phyloP scores from a whole-genome alignment of 2,113 vertebrate species.

The Barbus barbus region DNA sequence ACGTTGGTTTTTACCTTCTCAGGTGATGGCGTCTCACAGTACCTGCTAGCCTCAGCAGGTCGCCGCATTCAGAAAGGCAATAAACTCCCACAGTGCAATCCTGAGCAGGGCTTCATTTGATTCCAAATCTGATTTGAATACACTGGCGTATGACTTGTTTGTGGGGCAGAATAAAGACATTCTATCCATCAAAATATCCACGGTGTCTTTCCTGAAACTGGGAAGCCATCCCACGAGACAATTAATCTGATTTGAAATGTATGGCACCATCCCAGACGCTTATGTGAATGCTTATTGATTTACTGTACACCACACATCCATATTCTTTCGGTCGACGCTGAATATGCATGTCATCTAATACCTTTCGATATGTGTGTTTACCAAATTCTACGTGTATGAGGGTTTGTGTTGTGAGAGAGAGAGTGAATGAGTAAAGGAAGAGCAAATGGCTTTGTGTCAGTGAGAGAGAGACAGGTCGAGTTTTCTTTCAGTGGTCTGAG shows the following conservation, averaged over 20 bases:
- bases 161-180: conserved; percentile 41
- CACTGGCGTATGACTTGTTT: conserved; percentile 42
- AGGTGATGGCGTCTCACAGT: not conserved
- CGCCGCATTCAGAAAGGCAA: conserved; percentile 33
- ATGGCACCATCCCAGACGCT: conserved; percentile 43
- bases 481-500: conserved; percentile 46
- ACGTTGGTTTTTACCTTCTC: not conserved
- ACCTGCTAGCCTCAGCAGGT: conserved; percentile 39
- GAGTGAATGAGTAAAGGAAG: conserved; percentile 54
- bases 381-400: conserved; percentile 7
- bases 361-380: conserved; percentile 15
- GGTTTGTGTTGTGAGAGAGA: conserved; percentile 16
- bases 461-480: conserved; percentile 53
- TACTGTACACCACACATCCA: conserved; percentile 48
- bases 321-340: conserved; percentile 31
- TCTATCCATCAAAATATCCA: conserved; percentile 38
- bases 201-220: conserved; percentile 43
- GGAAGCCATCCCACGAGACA: conserved; percentile 48
- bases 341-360: conserved; percentile 51
- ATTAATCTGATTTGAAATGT: conserved; percentile 54
- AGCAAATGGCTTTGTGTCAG: conserved; percentile 1
- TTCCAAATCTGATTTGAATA: conserved; percentile 54
- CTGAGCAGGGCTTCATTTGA: conserved; percentile 36
- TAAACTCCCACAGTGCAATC: conserved; percentile 44
- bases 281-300: conserved; percentile 52